A percentile compares a stretch with the other conserved stretches of the same genome.
These are phyloP conservation scores for Hymenopus coronatus DNA, from an alignment of 2,888 invertebrate genomes.

Conservation along the genomic window DNA sequence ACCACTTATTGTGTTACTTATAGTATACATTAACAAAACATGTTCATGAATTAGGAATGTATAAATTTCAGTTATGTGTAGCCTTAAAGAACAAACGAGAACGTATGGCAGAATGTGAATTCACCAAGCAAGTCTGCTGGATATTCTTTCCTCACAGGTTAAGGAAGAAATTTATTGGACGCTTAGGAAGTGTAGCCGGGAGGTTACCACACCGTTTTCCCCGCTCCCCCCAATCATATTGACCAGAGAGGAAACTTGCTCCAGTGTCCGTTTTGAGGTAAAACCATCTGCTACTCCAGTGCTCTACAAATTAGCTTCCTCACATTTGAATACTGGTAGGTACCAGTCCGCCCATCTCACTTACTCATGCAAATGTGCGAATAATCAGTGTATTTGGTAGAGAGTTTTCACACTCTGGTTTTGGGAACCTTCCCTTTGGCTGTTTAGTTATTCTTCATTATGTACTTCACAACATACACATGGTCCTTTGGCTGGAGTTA, in stretches of 20 bases:
- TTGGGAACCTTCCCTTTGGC: not conserved
- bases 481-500: not conserved
- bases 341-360: not conserved
- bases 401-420: not conserved
- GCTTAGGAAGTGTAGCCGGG: not conserved
- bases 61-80: too few species aligned
- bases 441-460: not conserved
- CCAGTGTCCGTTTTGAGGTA: not conserved
- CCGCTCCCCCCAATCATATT: not conserved
- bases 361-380: constrained; percentile 10
- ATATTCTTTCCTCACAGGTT: too few species aligned
- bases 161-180: not conserved
- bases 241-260: not conserved
- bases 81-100: too few species aligned
- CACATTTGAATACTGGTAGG: constrained; percentile 8
- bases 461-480: not conserved
- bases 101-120: too few species aligned
- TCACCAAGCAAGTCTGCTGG: too few species aligned
- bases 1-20: too few species aligned
- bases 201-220: not conserved
- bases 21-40: too few species aligned
- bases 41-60: too few species aligned
- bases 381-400: not conserved
- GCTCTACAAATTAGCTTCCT: not conserved
- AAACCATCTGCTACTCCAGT: not conserved